Evolutionary conservation across 2,797 vertebrate genomes (phyloP).

Genomic region (Pteronotus mesoamericanus): DNA sequence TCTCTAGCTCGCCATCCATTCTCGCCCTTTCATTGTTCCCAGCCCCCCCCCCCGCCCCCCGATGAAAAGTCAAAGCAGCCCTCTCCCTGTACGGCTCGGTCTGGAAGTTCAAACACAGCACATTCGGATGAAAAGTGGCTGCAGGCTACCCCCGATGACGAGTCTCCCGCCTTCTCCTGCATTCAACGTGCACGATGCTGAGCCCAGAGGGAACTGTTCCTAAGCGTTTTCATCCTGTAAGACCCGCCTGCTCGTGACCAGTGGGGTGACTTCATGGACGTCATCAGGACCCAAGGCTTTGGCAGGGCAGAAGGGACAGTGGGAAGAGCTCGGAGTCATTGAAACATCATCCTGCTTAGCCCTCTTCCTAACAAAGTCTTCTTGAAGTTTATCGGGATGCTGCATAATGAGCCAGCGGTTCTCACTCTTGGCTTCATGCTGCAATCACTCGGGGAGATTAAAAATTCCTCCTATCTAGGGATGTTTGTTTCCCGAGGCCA

Average conservation of each 20-base stretch:
- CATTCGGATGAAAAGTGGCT: rapidly evolving
- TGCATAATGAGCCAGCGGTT: not conserved
- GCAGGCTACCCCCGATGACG: rapidly evolving
- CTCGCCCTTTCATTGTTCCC: not conserved
- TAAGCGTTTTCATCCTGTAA: not conserved
- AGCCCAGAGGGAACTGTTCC: rapidly evolving
- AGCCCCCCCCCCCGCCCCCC: not conserved
- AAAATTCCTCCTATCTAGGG: not conserved
- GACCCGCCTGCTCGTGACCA: rapidly evolving
- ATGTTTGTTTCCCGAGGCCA: not conserved
- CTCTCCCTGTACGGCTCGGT: rapidly evolving
- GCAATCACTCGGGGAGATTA: not conserved
- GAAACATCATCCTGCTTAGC: rapidly evolving
- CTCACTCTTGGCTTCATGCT: not conserved
- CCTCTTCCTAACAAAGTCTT: not conserved
- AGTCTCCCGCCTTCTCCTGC: rapidly evolving
- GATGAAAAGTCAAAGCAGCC: not conserved
- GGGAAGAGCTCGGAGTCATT: not conserved
- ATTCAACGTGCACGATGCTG: rapidly evolving
- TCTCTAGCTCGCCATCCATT: not conserved
- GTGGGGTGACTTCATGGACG: not conserved
- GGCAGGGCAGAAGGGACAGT: rapidly evolving
- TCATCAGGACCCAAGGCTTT: not conserved
- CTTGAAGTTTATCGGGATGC: too few species aligned
- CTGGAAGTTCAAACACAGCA: rapidly evolving